Evolutionary conservation across 1,140 invertebrate genomes (phyloP).

Genomic region (Papilio polytes): DNA sequence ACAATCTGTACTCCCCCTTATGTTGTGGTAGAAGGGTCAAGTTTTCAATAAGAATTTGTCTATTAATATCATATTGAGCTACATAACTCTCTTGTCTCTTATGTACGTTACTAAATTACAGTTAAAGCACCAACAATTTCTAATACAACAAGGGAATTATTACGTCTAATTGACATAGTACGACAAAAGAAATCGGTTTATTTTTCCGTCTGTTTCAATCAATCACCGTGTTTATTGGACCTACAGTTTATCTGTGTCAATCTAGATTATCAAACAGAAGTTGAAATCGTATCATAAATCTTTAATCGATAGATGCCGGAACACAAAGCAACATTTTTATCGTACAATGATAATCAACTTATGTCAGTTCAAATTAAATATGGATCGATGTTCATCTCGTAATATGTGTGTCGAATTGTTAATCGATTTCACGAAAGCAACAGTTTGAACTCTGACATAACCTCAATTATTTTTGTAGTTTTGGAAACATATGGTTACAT

Average conservation of each 20-base stretch:
- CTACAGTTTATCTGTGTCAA: not conserved
- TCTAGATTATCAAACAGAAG: constrained; percentile 9
- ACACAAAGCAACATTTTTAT: constrained; percentile 2
- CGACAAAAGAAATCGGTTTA: not conserved
- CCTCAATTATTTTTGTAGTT: constrained; percentile 29
- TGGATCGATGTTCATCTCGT: constrained; percentile 21
- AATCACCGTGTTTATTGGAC: not conserved
- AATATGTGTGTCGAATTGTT: constrained; percentile 25
- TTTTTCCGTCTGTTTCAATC: not conserved
- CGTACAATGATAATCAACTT: constrained; percentile 22
- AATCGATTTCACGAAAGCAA: constrained; percentile 7
- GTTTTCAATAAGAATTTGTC: too few relatives aligned
- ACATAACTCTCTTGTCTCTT: too few relatives aligned
- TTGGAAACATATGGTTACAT: constrained; percentile 31
- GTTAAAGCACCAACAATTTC: too few relatives aligned
- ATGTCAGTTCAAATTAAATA: constrained; percentile 20
- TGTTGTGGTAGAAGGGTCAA: too few relatives aligned
- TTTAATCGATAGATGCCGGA: constrained; percentile 22
- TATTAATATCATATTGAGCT: too few relatives aligned
- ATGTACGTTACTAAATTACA: too few relatives aligned
- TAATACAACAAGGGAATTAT: too few relatives aligned
- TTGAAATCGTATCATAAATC: not conserved
- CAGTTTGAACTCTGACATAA: constrained; percentile 32
- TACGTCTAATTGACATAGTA: too few relatives aligned
- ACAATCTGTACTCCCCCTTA: too few relatives aligned